Conservation (phyloP, 2,888 invertebrate species). For the Leuctra nigra region DNA sequence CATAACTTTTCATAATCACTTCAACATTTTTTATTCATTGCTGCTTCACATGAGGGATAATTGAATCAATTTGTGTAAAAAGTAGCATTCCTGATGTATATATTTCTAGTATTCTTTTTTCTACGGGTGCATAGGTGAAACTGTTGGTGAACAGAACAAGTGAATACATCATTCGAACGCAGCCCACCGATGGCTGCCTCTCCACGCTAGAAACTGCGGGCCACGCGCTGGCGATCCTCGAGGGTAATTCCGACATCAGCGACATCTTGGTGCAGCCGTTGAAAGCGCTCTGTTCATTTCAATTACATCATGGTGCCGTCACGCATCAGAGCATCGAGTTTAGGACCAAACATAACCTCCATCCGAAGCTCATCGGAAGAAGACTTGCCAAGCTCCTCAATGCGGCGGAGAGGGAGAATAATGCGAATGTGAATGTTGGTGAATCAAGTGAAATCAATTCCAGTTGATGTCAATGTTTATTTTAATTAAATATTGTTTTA, state of each 20-base stretch:
- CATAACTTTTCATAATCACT: too few species aligned
- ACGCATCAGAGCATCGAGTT: conserved; percentile 90
- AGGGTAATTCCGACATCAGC: conserved; percentile 57
- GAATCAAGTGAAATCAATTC: too few species aligned
- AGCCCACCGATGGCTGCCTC: conserved; percentile 85
- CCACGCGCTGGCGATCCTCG: conserved; percentile 68
- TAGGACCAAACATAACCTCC: conserved; percentile 68
- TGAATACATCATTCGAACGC: conserved; percentile 87
- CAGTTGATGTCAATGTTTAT: too few species aligned
- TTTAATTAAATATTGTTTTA: too few species aligned
- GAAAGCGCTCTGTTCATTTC: conserved; percentile 76
- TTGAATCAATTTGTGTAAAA: too few species aligned
- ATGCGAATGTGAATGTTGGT: too few species aligned
- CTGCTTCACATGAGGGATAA: too few species aligned
- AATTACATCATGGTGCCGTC: conserved; percentile 85
- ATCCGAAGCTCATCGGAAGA: conserved; percentile 74
- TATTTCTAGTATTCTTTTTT: neutral
- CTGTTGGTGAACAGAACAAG: conserved; percentile 64
- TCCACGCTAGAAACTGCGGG: conserved; percentile 87
- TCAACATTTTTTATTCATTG: too few species aligned
- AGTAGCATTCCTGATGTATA: too few species aligned
- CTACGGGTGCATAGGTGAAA: conserved; percentile 55
- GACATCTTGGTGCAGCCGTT: conserved; percentile 65
- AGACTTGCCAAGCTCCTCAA: conserved; percentile 47
- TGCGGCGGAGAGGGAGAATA: conserved; percentile 1